These are phyloP conservation scores for Cheilinus undulatus DNA, from an alignment of 2,113 vertebrate genomes.

Conservation along the genomic window DNA sequence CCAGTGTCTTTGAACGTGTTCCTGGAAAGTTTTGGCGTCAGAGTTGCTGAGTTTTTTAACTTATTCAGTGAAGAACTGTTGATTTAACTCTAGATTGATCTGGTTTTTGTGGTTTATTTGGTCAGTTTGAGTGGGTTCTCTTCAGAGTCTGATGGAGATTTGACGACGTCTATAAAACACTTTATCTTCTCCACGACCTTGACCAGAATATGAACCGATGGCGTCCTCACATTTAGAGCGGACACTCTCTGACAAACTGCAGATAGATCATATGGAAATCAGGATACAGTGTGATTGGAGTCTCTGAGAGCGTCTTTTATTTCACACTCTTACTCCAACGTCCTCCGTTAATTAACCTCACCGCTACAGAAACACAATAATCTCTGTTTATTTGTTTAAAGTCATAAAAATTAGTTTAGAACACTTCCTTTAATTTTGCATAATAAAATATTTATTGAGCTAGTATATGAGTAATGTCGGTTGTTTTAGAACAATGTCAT, in stretches of 20 bases:
- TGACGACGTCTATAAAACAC: slow-evolving; percentile 39
- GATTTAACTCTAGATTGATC: too few species aligned
- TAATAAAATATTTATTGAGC: too few species aligned
- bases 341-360: too few species aligned
- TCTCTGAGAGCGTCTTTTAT: not conserved
- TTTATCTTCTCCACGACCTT: slow-evolving; percentile 59
- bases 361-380: too few species aligned
- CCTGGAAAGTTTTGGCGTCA: not conserved
- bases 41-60: slow-evolving; percentile 1
- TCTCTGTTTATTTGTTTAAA: too few species aligned
- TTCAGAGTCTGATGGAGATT: slow-evolving; percentile 31
- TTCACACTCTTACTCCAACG: not conserved
- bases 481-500: too few species aligned
- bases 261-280: slow-evolving; percentile 30
- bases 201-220: slow-evolving; percentile 57
- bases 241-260: slow-evolving; percentile 29
- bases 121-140: slow-evolving; percentile 3
- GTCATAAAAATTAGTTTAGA: too few species aligned
- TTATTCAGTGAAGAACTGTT: too few species aligned
- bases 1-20: not conserved
- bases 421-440: too few species aligned
- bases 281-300: not conserved
- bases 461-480: too few species aligned
- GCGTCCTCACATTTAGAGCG: slow-evolving; percentile 8
- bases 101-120: not conserved